Evolutionary conservation across 2,888 invertebrate species (phyloP), one percentile per base, ranked within the genome.

Genomic region (Agriopis leucophaearia): DNA sequence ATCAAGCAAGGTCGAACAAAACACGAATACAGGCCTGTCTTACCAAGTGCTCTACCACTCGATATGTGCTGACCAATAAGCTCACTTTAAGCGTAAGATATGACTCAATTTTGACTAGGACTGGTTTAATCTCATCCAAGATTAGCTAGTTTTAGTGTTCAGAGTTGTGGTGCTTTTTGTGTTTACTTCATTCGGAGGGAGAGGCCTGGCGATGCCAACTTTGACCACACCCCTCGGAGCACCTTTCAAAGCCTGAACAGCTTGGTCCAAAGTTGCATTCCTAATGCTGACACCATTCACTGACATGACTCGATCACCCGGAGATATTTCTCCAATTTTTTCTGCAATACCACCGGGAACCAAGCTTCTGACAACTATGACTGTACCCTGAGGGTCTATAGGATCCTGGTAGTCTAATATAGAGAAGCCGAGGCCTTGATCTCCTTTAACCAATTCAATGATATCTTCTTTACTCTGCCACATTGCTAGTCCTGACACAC

Each of bases 311-410:
- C 99, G 95, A 91, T 99, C 99, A 35, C 99, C 99, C 0, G 99
- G 99, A 77, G 98, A 97, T 73, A 99, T 96, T 69, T 98, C 96
- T 48, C 99, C 99, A 85, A 98, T 98, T 76, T 96, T 96, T 91
- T 99, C 98, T 15, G 99, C 99, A n/a, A 98, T 97, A 44, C 99
- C 99, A 66, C 99, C 99, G 42, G 99, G 99, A 64, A 99, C 99
- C 76, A 99, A 95, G 85, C 99, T 99, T 80, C 99, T 96, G 79
- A 99, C 98, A 73, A 99, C 99, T 90, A 99, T 99, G 78, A 99
- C 99, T 76, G 99, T 99, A 82, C 98, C 98, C 81, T 97, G 96
- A 65, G 98, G 96, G 94, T 99, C 99, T 84, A 99, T 95, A 48
- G 99, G 99, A 94, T 99, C 99, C 95, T 98, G 98, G 92, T 98